Percentiles rank a stretch among this genome's conserved stretches.
These are phyloP conservation scores for Monodelphis domestica DNA, from an alignment of 2,797 vertebrate genomes.

Conservation along the genomic window DNA sequence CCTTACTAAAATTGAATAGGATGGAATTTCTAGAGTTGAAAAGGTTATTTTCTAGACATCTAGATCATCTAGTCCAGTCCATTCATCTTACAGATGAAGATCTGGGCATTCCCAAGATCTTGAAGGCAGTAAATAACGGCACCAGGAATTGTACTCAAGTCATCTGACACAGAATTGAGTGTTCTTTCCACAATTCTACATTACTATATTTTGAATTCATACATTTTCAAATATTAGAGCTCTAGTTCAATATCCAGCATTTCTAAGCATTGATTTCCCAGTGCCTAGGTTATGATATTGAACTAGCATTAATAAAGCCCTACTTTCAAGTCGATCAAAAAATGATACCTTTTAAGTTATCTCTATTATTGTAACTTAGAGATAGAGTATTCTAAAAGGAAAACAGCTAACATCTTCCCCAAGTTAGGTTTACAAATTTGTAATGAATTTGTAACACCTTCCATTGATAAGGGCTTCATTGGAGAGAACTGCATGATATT, in stretches of 20 bases:
- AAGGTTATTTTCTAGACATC: background rate
- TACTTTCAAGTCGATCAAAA: background rate
- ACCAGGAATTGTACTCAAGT: background rate
- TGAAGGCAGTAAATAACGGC: background rate
- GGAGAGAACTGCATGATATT: too few species aligned
- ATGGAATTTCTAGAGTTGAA: background rate
- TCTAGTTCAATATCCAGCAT: background rate
- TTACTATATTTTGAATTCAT: background rate
- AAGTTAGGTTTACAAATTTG: background rate
- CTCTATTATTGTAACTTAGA: background rate
- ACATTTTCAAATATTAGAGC: background rate
- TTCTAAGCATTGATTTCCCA: background rate
- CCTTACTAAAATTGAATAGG: constrained; percentile 10
- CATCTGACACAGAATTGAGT: background rate
- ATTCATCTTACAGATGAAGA: background rate
- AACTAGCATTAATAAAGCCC: background rate
- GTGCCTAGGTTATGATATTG: background rate
- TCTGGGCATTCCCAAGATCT: background rate
- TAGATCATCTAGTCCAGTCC: background rate
- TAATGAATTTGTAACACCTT: background rate
- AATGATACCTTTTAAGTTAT: background rate
- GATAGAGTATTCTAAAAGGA: background rate
- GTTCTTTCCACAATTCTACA: background rate
- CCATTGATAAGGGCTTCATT: background rate
- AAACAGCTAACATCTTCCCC: background rate